Evolutionary conservation across 2,888 invertebrate genomes (phyloP), one percentile per base, ranked within the genome.

Genomic region (Campaea margaritaria): DNA sequence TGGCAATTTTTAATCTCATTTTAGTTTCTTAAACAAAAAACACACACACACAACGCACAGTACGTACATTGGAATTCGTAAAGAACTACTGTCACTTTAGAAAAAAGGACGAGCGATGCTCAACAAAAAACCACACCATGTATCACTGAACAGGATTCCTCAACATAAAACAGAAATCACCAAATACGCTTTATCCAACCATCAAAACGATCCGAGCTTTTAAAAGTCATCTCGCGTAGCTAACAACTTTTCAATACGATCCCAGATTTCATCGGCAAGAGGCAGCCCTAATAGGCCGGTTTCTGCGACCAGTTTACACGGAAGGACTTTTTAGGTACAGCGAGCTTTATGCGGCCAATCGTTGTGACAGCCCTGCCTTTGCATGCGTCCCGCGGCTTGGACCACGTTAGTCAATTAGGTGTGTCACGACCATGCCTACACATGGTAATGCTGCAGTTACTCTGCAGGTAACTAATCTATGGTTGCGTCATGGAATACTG

Each of bases 261-360:
- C 52, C 60, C 59, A 48, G 64, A 68, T 67, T 41, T 59, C 67
- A 70, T 70, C 70, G 43, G 47, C 43, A 14, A 16, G 58, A 68
- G 73, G 66, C 70, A 78, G 68, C 79, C 78, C 80, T 79, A 78
- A 67, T 67, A 68, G 74, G 76, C 71, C 69, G 65, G 75, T 64
- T 74, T 72, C 68, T 69, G 76, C 73, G 82, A 85, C 85, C 82
- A 79, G 86, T 85, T 86, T 86, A 83, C 78, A 76, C 83, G 86
- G 87, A 88, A 88, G 86, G 82, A 87, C 86, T 76, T 86, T 87
- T 88, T 87, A 85, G 86, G 87, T 80, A 79, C 68, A 79, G 76
- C 76, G 69, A 68, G 76, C 77, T 83, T 75, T 78, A 81, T 76
- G 77, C 78, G 75, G 82, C 76, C 55, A 51, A 78, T 81, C 81